A percentile compares a stretch with the other conserved stretches of the same genome.
These are phyloP conservation scores for Loris lydekkerianus DNA, from an alignment of 2,797 vertebrate species.

Conservation along the genomic window DNA sequence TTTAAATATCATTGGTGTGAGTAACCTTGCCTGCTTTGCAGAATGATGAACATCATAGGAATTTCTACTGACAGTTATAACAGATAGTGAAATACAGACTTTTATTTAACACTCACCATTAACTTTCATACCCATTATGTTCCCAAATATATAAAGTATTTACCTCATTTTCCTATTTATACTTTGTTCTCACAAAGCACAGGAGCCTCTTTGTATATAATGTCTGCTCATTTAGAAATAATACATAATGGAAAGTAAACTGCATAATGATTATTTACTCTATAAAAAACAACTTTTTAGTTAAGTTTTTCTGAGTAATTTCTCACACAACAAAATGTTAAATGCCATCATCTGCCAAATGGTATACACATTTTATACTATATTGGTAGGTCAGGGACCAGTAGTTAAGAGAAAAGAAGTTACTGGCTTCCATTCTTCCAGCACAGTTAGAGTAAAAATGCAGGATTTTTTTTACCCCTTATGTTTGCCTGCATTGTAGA, in stretches of 20 bases:
- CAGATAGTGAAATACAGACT: background rate
- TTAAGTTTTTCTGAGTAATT: slow-evolving; percentile 15
- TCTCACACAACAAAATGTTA: slow-evolving; percentile 8
- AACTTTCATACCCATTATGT: background rate
- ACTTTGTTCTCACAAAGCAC: background rate
- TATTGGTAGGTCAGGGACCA: background rate
- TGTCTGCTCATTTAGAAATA: slow-evolving; percentile 5
- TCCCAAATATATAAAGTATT: slow-evolving; percentile 13
- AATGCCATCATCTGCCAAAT: background rate
- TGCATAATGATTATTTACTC: background rate
- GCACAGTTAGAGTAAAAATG: background rate
- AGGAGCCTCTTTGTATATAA: background rate
- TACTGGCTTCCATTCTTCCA: background rate
- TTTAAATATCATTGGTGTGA: background rate
- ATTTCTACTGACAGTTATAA: background rate
- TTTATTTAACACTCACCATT: slow-evolving; percentile 10
- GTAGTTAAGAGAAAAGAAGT: background rate
- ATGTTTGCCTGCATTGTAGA: background rate
- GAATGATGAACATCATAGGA: background rate
- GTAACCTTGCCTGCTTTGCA: background rate
- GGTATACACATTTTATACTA: background rate
- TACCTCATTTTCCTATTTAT: slow-evolving; percentile 15
- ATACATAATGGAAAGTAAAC: background rate
- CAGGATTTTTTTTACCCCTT: background rate
- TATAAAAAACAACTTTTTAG: background rate